phyloP scores from a whole-genome alignment of 2,888 invertebrate species.

The Xylocampa areola region DNA sequence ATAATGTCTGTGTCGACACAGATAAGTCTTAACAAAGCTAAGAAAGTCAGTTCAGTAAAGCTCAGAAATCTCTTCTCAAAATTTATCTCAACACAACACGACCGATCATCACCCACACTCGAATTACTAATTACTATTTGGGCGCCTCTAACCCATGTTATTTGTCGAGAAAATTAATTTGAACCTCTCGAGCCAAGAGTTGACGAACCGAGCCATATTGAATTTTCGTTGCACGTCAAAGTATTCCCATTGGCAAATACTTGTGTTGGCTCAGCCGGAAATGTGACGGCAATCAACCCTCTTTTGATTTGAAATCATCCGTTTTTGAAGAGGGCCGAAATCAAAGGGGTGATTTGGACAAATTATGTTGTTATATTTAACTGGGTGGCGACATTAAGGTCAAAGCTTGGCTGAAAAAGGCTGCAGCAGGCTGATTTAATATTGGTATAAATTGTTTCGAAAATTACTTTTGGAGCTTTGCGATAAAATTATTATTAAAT shows the following conservation, averaged over 20 bases:
- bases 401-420: background rate
- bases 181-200: conserved; percentile 8
- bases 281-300: conserved; percentile 9
- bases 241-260: conserved; percentile 8
- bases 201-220: conserved; percentile 19
- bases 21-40: too few species aligned
- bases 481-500: background rate
- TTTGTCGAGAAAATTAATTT: conserved; percentile 36
- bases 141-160: conserved; percentile 20
- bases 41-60: too few species aligned
- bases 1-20: too few species aligned
- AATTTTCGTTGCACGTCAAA: conserved; percentile 27
- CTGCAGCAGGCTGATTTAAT: background rate
- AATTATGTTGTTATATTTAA: background rate
- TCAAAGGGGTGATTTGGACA: conserved; percentile 2
- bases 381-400: background rate
- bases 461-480: background rate
- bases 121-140: conserved; percentile 22
- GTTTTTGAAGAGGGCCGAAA: background rate
- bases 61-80: background rate
- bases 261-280: conserved; percentile 4
- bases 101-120: conserved; percentile 13
- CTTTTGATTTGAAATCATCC: conserved; percentile 22
- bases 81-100: background rate
- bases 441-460: background rate